Evolutionary conservation across 2,797 vertebrate genomes (phyloP), one percentile per base, ranked within the genome.

Genomic region (Leptatherina wallacei): DNA sequence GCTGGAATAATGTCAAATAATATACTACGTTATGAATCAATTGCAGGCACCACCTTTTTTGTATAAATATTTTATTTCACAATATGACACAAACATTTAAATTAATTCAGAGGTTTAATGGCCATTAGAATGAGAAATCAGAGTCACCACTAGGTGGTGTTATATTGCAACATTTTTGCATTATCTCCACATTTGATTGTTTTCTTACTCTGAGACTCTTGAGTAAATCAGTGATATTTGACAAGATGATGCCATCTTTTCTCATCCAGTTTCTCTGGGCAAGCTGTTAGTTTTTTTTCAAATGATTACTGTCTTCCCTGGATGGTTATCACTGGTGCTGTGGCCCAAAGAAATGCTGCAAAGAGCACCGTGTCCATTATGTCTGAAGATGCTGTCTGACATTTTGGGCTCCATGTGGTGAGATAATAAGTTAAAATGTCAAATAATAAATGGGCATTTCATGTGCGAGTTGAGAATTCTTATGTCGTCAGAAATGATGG

Each of bases 1-100:
- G 67, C 13, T 24, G 20, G 11, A 27, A 30, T 20, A 38, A 13
- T 10, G 65, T 74, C 58, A 61, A 70, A 80, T 32, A 67, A n/a
- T 4, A 13, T 47, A 49, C 12, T 11, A 54, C 54, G 65, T 29
- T 56, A 0, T 64, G 29, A 29, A 77, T 73, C 22, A 71, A 73
- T 11, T 52, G 58, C 65, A 75, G 35, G 72, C 75, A 44, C 9
- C 1, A 27, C 10, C 9, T 30, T 29, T 69, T 73, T 75, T 79
- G 58, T 90, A 94, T 86, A 94, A 93, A 95, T 87, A 86, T 78
- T 95, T 93, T 90, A 93, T 93, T 93, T 84, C 57, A 90, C 73
- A 78, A 80, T 72, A 75, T 80, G 76, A 79, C 71, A 90, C 77
- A 85, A 84, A 88, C 65, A 77, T 81, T 82, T 67, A n/a, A 59